These are phyloP conservation scores for Zonitis immaculata DNA, from an alignment of 2,888 invertebrate species.

Conservation along the genomic window DNA sequence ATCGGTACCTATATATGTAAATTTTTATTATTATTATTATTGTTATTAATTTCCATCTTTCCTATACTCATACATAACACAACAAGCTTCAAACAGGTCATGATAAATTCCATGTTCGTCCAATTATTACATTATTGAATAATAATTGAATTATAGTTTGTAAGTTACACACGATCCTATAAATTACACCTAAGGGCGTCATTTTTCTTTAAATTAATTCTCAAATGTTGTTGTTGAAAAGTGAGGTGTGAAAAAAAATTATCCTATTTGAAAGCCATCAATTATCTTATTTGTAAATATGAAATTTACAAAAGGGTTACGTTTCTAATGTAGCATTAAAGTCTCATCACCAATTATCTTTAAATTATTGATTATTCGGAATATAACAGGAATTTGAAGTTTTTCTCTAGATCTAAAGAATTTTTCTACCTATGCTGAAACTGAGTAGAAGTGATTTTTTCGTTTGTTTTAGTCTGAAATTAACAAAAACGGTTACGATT, in stretches of 20 bases:
- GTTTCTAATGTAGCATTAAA: not conserved
- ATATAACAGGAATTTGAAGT: too few species aligned
- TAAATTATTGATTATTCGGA: too few species aligned
- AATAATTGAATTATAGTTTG: slow-evolving; percentile 5
- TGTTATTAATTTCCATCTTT: too few species aligned
- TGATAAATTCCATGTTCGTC: slow-evolving; percentile 2
- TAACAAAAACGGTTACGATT: too few species aligned
- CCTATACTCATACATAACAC: not conserved
- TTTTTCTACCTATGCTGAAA: too few species aligned
- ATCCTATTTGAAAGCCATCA: not conserved
- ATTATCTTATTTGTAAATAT: not conserved
- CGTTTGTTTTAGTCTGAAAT: too few species aligned
- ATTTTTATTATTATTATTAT: too few species aligned
- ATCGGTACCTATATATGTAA: too few species aligned
- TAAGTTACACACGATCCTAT: slow-evolving; percentile 2
- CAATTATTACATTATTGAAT: slow-evolving; percentile 1
- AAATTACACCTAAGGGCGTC: not conserved
- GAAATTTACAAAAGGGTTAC: not conserved
- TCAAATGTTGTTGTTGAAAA: not conserved
- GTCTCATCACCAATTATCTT: too few species aligned
- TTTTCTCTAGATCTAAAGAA: too few species aligned
- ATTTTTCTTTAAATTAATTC: not conserved
- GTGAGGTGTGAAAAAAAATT: not conserved
- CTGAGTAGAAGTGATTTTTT: too few species aligned
- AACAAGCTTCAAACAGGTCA: not conserved